Base-by-base conservation (phyloP, 2,888 invertebrate species). In the Drosophila bunnanda region DNA sequence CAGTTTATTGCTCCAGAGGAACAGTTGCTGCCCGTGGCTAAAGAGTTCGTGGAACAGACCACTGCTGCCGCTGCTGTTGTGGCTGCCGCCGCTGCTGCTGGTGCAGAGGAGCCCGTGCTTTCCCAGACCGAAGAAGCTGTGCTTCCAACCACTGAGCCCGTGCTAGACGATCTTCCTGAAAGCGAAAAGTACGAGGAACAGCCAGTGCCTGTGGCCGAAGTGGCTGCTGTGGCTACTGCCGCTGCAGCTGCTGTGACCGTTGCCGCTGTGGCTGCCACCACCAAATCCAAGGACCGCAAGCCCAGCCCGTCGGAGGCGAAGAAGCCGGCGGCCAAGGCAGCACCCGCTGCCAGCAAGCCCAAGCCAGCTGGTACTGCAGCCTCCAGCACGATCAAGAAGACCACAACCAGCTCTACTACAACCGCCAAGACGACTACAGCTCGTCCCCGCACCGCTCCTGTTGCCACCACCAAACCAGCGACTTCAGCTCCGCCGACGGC, bases 361-460 rank as follows among this genome's bases (percentile, higher is more conserved):
- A 88, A 74, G 56, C 43, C 80, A n/a, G 55, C 58, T 13, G 30
- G 48, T 32, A 5, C 50, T 20, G 20, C 78, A 2, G 41, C 69
- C 2, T 30, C 54, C 2, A 55, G 73, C 4, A 58, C 69, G 6
- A 38, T 66, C 22, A 87, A 79, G 61, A 65, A 56, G 10, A 59
- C 64, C 7, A 28, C 69, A 6, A 7, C 39, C 15, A 66, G 71
- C 38, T 32, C 58, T 34, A 34, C 50, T 17, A 39, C 50, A 25
- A 17, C 43, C 39, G 55, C 76, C 30, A 87, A 75, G 44, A 10
- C 62, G 4, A 53, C 74, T 17, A 54, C 74, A 13, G 69, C 87
- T 57, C 86, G 89, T 20, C 89, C 90, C 53, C 89, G 90, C 34
- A 87, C 89, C 4, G 89, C 90, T 15, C 89, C 89, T 2, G 64